These are phyloP conservation scores for Andrena marginata DNA, from an alignment of 2,888 invertebrate genomes.

Conservation along the genomic window DNA sequence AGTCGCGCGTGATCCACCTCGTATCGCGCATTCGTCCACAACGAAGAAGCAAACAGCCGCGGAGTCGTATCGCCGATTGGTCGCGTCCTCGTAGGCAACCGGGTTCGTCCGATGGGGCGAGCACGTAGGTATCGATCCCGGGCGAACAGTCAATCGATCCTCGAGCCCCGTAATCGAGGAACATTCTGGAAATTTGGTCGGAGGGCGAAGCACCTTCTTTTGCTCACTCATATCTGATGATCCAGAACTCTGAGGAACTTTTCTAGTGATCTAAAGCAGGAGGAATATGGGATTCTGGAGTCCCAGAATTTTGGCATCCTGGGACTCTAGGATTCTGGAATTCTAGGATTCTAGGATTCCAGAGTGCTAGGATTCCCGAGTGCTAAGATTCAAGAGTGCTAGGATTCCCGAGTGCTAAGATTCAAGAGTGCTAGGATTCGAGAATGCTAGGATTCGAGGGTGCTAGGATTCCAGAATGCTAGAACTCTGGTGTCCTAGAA, in stretches of 20 bases:
- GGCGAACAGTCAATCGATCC: conserved; percentile 20
- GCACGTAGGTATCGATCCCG: conserved; percentile 55
- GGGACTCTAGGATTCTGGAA: background rate
- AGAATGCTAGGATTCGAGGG: background rate
- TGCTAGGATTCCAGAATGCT: background rate
- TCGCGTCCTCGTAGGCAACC: conserved; percentile 22
- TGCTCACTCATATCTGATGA: background rate
- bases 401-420: background rate
- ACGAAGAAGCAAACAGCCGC: conserved; percentile 16
- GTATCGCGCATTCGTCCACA: conserved; percentile 67
- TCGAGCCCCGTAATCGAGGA: conserved; percentile 17
- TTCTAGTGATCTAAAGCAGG: background rate
- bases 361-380: background rate
- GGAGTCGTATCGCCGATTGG: conserved; percentile 26
- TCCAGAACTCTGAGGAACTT: background rate
- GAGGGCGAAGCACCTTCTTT: background rate
- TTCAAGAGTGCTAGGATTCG: background rate
- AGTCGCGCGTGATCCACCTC: conserved; percentile 80
- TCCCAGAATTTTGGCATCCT: background rate
- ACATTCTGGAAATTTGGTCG: background rate
- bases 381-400: background rate
- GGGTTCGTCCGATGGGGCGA: conserved; percentile 63
- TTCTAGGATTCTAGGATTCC: background rate
- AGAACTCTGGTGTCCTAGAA: background rate
- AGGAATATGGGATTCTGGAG: background rate